Evolutionary conservation across 2,797 vertebrate species (phyloP).

Genomic region (Enteromius paludinosus): DNA sequence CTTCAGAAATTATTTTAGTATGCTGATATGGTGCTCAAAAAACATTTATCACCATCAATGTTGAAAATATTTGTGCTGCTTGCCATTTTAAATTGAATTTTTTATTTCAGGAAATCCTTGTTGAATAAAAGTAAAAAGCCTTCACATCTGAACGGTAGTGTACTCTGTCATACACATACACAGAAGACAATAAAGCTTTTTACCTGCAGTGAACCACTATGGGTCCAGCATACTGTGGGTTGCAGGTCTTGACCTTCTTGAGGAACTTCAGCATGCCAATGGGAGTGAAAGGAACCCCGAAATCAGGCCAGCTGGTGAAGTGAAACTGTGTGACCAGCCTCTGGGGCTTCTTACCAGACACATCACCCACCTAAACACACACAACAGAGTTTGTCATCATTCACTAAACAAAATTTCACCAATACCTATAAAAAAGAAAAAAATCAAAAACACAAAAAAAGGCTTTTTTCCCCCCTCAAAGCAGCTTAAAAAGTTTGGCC

Average conservation of each 20-base stretch:
- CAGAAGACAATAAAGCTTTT: conserved; percentile 23
- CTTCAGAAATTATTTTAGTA: background rate
- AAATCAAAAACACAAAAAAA: too few species aligned
- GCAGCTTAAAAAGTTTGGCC: too few species aligned
- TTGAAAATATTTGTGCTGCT: background rate
- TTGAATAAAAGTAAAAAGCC: background rate
- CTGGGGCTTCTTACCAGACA: conserved; percentile 96
- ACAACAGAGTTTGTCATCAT: background rate
- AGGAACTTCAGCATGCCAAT: conserved; percentile 99
- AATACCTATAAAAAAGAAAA: background rate
- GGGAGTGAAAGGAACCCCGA: conserved; percentile 97
- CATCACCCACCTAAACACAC: conserved; percentile 86
- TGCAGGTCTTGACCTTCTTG: conserved; percentile 96
- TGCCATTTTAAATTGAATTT: background rate
- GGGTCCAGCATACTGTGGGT: conserved; percentile 92
- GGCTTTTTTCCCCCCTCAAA: too few species aligned
- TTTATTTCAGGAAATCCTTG: background rate
- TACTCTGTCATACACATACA: background rate
- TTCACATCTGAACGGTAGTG: background rate
- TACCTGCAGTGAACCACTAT: conserved; percentile 99
- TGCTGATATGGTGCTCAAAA: background rate
- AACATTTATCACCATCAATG: too few species aligned
- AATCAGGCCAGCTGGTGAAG: conserved; percentile 99
- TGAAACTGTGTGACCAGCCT: conserved; percentile 97
- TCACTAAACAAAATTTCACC: background rate